These are phyloP conservation scores for Drepana arcuata DNA, from an alignment of 1,140 invertebrate genomes.

Conservation along the genomic window DNA sequence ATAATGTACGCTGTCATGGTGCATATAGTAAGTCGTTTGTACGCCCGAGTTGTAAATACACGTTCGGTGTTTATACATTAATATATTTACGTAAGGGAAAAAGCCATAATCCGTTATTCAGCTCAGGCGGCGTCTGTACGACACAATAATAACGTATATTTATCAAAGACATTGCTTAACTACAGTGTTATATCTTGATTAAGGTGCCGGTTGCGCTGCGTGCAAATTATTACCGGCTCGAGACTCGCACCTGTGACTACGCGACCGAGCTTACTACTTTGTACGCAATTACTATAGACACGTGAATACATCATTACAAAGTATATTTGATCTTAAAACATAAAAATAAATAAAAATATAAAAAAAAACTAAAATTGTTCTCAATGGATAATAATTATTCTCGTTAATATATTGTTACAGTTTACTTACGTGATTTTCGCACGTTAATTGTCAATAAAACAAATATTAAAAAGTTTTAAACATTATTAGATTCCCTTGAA, in stretches of 20 bases:
- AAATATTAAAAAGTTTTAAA: too few species aligned
- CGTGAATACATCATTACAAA: not conserved
- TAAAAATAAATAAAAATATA: not conserved
- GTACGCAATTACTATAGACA: not conserved
- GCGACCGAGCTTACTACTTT: constrained; percentile 25
- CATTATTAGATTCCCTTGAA: too few species aligned
- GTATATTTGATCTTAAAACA: not conserved
- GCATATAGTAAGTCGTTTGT: too few species aligned
- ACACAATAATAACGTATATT: constrained; percentile 41
- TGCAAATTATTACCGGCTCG: constrained; percentile 37
- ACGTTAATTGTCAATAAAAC: too few species aligned
- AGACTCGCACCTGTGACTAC: constrained; percentile 30
- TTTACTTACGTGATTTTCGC: too few species aligned
- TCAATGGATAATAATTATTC: not conserved
- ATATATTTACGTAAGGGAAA: constrained; percentile 2
- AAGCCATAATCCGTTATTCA: constrained; percentile 10
- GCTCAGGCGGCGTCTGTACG: constrained; percentile 3
- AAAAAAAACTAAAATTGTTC: not conserved
- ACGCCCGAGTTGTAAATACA: too few species aligned
- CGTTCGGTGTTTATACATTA: too few species aligned
- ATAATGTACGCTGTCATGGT: too few species aligned
- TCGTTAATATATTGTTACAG: too few species aligned
- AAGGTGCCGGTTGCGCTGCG: constrained; percentile 28
- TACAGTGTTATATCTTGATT: constrained; percentile 35
- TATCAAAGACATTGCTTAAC: constrained; percentile 36